Base-by-base conservation (phyloP, 2,113 vertebrate species). In the Suricata suricatta region DNA sequence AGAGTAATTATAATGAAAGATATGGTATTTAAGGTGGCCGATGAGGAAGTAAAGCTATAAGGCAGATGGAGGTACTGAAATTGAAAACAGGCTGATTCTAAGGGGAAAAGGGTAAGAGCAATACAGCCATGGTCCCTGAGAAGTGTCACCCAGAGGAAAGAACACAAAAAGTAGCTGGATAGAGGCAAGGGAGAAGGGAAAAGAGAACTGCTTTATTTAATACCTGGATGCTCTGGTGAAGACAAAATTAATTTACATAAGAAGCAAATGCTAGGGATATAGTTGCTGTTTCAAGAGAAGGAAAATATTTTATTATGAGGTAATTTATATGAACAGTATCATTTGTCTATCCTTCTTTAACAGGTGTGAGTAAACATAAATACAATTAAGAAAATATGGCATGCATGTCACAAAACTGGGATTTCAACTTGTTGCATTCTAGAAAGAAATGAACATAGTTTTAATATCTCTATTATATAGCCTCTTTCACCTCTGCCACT, bases 291-390 rank as follows among this genome's bases (percentile, higher is more conserved):
- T n/a, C 25, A 95, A 87, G 33, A 88, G 81, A 93, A 84, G 41
- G 14, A 50, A 47, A 89, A 91, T 41, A 10, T 8, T 52, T 5
- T 41, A 27, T 68, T 74, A n/a, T 74, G 14, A 88, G 15, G n/a
- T 86, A 82, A 57, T 57, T 52, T 76, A 71, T 79, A 79, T 41
- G 29, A 64, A 69, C n/a, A 81, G 31, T 68, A 66, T 7, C 80
- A 79, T 64, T 91, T 92, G 92, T 57, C 41, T 52, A 11, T 89
- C 54, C 85, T 77, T 93, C 77, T 86, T 88, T 44, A 87, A 54
- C 71, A 50, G 85, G 7, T 74, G 1, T 90, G 27, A 13, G 14
- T 79, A 63, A 77, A 89, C 2, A 96, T 76, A 92, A 71, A 68
- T 57, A 57, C 14, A 74, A 10, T 66, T 63, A 63, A 83, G 25